Percentiles rank a stretch among this genome's conserved stretches.
These are phyloP conservation scores for Ormyrus labotus DNA, from an alignment of 2,888 invertebrate genomes.

Conservation along the genomic window DNA sequence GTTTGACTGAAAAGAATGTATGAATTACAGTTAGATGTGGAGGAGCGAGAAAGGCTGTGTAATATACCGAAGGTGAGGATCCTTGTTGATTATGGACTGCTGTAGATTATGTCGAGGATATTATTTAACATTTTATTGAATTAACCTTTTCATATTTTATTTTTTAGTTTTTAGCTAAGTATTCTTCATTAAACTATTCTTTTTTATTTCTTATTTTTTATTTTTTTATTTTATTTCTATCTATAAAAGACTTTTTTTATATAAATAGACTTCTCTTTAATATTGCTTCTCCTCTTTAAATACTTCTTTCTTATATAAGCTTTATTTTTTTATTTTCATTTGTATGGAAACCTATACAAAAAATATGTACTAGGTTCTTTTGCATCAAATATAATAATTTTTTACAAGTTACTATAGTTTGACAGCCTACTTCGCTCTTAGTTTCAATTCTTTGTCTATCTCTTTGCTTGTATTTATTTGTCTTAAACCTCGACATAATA, in stretches of 20 bases:
- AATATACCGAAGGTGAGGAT: slow-evolving; percentile 74
- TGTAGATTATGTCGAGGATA: slow-evolving; percentile 50
- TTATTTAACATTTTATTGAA: slow-evolving; percentile 33
- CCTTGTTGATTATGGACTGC: slow-evolving; percentile 59
- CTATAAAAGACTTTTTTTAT: too few relatives aligned
- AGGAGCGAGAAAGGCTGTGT: slow-evolving; percentile 76
- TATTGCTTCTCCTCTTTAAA: too few relatives aligned
- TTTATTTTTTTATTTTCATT: slow-evolving; percentile 9
- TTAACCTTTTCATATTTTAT: not conserved
- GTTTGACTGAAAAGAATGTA: slow-evolving; percentile 73
- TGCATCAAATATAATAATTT: too few relatives aligned
- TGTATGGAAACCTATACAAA: too few relatives aligned
- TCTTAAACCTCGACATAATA: slow-evolving; percentile 47
- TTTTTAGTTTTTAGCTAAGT: slow-evolving; percentile 22
- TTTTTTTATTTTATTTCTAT: too few relatives aligned
- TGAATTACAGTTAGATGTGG: slow-evolving; percentile 75
- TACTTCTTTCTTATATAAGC: too few relatives aligned
- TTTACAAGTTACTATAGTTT: slow-evolving; percentile 40
- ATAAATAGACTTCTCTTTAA: too few relatives aligned
- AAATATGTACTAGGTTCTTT: too few relatives aligned
- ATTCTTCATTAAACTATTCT: slow-evolving; percentile 24
- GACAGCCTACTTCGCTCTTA: slow-evolving; percentile 70
- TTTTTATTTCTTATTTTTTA: slow-evolving; percentile 17
- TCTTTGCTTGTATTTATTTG: slow-evolving; percentile 38
- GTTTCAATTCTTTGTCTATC: slow-evolving; percentile 30